phyloP scores from a whole-genome alignment of 2,888 invertebrate species.

The Steromphala cineraria region DNA sequence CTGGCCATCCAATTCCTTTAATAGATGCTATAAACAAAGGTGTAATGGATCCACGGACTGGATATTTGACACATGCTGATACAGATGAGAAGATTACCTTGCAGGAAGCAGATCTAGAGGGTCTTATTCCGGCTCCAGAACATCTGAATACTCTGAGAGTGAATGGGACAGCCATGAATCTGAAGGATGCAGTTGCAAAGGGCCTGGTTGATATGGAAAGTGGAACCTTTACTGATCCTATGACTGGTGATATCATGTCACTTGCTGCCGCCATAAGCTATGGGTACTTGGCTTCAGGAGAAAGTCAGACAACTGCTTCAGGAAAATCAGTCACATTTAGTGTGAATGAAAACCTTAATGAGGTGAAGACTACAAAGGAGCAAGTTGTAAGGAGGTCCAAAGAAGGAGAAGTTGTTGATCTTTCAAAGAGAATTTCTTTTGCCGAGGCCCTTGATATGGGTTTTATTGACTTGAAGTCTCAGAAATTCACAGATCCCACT shows the following conservation, averaged over 20 bases:
- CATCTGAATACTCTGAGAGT: not conserved
- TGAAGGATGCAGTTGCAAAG: constrained; percentile 80
- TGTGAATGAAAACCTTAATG: not conserved
- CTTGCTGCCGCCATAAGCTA: constrained; percentile 78
- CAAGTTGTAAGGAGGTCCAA: constrained; percentile 32
- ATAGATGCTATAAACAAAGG: constrained; percentile 93
- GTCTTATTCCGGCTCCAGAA: constrained; percentile 61
- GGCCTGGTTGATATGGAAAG: constrained; percentile 80
- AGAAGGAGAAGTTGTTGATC: constrained; percentile 31
- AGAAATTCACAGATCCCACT: constrained; percentile 76
- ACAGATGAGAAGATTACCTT: constrained; percentile 84
- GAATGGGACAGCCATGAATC: constrained; percentile 78
- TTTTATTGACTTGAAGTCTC: constrained; percentile 78
- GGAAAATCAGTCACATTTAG: not conserved
- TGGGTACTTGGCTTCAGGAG: constrained; percentile 83
- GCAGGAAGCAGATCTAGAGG: constrained; percentile 83
- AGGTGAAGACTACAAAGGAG: constrained; percentile 30
- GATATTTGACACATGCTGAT: constrained; percentile 81
- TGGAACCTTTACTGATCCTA: constrained; percentile 81
- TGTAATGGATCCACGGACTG: constrained; percentile 89
- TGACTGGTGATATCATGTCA: constrained; percentile 66
- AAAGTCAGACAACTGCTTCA: constrained; percentile 21
- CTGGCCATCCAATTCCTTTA: constrained; percentile 84
- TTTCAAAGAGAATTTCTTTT: constrained; percentile 59
- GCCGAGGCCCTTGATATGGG: constrained; percentile 90